Evolutionary conservation across 2,113 vertebrate genomes (phyloP).

Genomic region (Actenoides hombroni): DNA sequence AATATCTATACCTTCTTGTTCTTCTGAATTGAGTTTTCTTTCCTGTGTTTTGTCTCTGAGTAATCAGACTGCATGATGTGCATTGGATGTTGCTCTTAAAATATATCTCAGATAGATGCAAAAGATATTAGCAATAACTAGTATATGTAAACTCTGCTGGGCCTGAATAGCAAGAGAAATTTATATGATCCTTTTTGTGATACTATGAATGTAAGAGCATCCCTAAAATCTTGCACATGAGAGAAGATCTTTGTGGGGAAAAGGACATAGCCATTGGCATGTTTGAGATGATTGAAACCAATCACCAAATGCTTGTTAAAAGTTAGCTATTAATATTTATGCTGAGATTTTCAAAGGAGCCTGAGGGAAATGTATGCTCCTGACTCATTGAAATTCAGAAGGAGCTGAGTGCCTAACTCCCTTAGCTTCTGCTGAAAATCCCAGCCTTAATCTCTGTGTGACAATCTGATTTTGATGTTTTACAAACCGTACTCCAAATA

Average conservation of each 20-base stretch:
- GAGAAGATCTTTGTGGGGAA: not conserved
- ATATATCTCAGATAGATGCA: not conserved
- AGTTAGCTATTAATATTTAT: constrained; percentile 54
- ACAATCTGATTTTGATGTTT: constrained; percentile 60
- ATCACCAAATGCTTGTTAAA: constrained; percentile 58
- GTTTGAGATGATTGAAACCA: constrained; percentile 22
- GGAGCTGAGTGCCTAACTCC: constrained; percentile 53
- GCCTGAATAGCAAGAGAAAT: not conserved
- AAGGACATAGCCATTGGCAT: constrained; percentile 11
- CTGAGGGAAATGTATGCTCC: constrained; percentile 15
- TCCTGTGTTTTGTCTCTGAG: not conserved
- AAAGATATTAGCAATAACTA: not conserved
- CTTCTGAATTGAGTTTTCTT: not conserved
- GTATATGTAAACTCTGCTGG: not conserved
- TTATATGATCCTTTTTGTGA: not conserved
- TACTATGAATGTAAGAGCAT: not conserved
- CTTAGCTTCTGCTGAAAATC: constrained; percentile 44
- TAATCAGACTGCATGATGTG: not conserved
- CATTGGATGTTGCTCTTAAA: not conserved
- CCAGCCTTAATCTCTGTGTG: constrained; percentile 48
- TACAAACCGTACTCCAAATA: constrained; percentile 18
- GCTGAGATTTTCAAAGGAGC: constrained; percentile 46
- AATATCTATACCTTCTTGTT: not conserved
- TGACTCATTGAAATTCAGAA: constrained; percentile 44
- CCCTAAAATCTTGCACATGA: not conserved